Evolutionary conservation across 2,888 invertebrate genomes (phyloP).

Genomic region (Andrena haemorrhoa): DNA sequence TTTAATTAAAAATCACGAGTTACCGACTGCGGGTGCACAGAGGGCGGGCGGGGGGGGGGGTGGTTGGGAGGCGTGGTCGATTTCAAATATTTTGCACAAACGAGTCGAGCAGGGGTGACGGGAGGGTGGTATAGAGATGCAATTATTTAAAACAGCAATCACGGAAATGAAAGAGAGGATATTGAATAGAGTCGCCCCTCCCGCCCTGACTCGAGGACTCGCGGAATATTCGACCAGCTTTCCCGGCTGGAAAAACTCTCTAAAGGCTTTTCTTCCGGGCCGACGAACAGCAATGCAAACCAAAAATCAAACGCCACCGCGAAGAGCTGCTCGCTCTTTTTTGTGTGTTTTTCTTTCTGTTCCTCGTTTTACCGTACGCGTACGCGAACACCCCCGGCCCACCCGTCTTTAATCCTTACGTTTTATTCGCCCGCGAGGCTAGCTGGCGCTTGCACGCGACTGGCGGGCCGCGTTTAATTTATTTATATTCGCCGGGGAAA

Average conservation of each 20-base stretch:
- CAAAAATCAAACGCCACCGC: slow-evolving; percentile 81
- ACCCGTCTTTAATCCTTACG: slow-evolving; percentile 32
- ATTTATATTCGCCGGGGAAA: slow-evolving; percentile 40
- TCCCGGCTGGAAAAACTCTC: slow-evolving; percentile 82
- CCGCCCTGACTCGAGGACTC: slow-evolving; percentile 43
- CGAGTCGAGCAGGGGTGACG: slow-evolving; percentile 30
- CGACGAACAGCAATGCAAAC: slow-evolving; percentile 80
- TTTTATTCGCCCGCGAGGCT: slow-evolving; percentile 52
- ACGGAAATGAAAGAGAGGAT: slow-evolving; percentile 82
- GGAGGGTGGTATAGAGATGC: slow-evolving; percentile 66
- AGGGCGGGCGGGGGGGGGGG: slow-evolving; percentile 14
- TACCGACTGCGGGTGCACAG: slow-evolving; percentile 6
- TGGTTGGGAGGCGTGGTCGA: slow-evolving; percentile 28
- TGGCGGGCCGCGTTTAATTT: slow-evolving; percentile 22
- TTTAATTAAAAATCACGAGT: slow-evolving; percentile 68
- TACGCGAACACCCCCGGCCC: neutral
- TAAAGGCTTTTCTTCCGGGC: slow-evolving; percentile 80
- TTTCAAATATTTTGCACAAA: slow-evolving; percentile 63
- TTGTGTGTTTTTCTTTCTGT: neutral
- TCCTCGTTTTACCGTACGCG: neutral
- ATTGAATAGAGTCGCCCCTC: slow-evolving; percentile 67
- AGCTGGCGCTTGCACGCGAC: slow-evolving; percentile 36
- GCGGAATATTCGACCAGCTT: slow-evolving; percentile 74
- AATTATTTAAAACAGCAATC: slow-evolving; percentile 84
- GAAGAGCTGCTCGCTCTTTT: slow-evolving; percentile 31